Evolutionary conservation across 1,140 invertebrate genomes (phyloP).

Genomic region (Scaptomyza hsui): DNA sequence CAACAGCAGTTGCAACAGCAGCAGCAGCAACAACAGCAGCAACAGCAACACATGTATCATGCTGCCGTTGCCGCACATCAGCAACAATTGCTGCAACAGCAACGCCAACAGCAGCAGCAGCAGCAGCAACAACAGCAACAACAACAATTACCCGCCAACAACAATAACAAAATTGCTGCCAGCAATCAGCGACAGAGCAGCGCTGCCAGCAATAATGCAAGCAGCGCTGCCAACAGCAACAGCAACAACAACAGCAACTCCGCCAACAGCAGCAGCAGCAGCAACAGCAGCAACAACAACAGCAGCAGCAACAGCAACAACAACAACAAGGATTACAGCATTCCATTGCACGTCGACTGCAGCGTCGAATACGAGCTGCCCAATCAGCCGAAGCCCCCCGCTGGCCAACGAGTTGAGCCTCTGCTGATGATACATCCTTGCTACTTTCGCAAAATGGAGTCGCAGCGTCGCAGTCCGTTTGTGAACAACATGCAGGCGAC

Average conservation of each 20-base stretch:
- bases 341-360: slow-evolving; percentile 92
- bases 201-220: slow-evolving; percentile 40
- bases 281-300: slow-evolving; percentile 25
- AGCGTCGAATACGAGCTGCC: slow-evolving; percentile 93
- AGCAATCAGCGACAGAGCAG: slow-evolving; percentile 59
- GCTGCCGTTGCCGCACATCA: slow-evolving; percentile 68
- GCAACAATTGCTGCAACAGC: slow-evolving; percentile 68
- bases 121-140: slow-evolving; percentile 53
- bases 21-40: slow-evolving; percentile 56
- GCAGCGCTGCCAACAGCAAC: slow-evolving; percentile 51
- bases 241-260: slow-evolving; percentile 33
- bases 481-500: slow-evolving; percentile 87
- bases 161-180: slow-evolving; percentile 59
- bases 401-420: slow-evolving; percentile 89
- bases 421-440: slow-evolving; percentile 94
- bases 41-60: slow-evolving; percentile 74
- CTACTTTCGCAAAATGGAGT: slow-evolving; percentile 91
- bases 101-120: slow-evolving; percentile 57
- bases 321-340: slow-evolving; percentile 88
- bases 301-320: slow-evolving; percentile 27
- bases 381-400: slow-evolving; percentile 91
- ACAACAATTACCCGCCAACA: slow-evolving; percentile 51
- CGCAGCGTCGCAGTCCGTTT: slow-evolving; percentile 90
- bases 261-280: slow-evolving; percentile 32
- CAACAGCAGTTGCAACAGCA: slow-evolving; percentile 48